Evolutionary conservation across 2,888 invertebrate species (phyloP).

Genomic region (Cantharis rufa): DNA sequence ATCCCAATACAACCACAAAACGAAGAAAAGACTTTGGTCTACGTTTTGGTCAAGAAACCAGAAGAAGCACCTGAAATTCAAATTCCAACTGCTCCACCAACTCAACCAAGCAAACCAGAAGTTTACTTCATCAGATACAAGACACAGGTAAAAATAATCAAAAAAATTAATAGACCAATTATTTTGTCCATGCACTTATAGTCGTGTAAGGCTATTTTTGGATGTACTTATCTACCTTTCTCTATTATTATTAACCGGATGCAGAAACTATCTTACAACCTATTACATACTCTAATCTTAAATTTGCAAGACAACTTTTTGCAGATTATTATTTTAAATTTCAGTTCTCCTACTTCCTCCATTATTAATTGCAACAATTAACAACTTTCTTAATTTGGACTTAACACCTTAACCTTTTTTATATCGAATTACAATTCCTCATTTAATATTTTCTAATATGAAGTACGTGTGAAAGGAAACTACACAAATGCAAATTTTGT

Average conservation of each 20-base stretch:
- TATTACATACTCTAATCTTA: background rate
- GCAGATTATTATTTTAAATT: background rate
- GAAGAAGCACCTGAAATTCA: constrained; percentile 83
- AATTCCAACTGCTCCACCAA: constrained; percentile 78
- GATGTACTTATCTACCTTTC: background rate
- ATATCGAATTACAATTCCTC: background rate
- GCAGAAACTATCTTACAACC: background rate
- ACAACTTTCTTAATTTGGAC: background rate
- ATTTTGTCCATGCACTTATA: too few species aligned
- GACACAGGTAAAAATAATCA: constrained; percentile 62
- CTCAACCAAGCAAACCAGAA: constrained; percentile 87
- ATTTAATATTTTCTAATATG: background rate
- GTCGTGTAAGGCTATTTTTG: background rate
- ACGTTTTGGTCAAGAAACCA: constrained; percentile 88
- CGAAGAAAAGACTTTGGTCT: constrained; percentile 88
- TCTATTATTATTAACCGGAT: background rate
- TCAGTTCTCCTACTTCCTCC: background rate
- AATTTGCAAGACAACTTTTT: background rate
- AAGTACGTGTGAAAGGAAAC: background rate
- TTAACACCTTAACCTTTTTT: background rate
- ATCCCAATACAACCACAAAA: constrained; percentile 82
- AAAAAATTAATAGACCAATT: background rate
- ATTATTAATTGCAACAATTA: background rate
- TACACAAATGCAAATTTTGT: background rate
- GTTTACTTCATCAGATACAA: constrained; percentile 91